Evolutionary conservation across 2,113 vertebrate species (phyloP).

Genomic region (Lucifuga dentata): DNA sequence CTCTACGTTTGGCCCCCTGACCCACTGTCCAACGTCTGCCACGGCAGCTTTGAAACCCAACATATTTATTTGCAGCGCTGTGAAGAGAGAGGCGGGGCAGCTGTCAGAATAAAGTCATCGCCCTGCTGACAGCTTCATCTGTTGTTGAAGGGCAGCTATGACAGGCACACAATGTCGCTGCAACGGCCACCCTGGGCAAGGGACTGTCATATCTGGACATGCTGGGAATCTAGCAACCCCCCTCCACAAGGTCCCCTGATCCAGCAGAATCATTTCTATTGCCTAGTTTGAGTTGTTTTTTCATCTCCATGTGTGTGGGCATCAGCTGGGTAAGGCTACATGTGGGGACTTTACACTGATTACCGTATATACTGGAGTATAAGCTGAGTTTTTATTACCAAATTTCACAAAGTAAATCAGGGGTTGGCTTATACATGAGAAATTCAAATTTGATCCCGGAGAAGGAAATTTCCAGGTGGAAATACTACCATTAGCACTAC

Average conservation of each 20-base stretch:
- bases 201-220: constrained; percentile 70
- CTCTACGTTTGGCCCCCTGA: constrained; percentile 74
- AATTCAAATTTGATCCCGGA: too few species aligned
- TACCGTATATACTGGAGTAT: too few species aligned
- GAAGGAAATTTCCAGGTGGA: too few species aligned
- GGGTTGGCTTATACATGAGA: too few species aligned
- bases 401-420: too few species aligned
- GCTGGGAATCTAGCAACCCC: constrained; percentile 62
- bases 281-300: constrained; percentile 46
- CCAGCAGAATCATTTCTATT: constrained; percentile 52
- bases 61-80: constrained; percentile 77
- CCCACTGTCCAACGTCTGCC: constrained; percentile 73
- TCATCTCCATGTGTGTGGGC: constrained; percentile 39
- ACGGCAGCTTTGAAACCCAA: constrained; percentile 72
- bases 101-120: constrained; percentile 76
- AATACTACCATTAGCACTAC: too few species aligned
- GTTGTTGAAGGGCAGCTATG: constrained; percentile 70
- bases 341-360: too few species aligned
- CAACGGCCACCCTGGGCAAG: constrained; percentile 53
- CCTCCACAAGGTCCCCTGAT: constrained; percentile 41
- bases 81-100: constrained; percentile 74
- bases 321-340: constrained; percentile 18
- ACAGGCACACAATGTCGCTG: constrained; percentile 76
- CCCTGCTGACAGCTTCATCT: constrained; percentile 81
- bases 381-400: too few species aligned